Percentiles rank a stretch among this genome's conserved stretches.
Evolutionary conservation across 2,888 invertebrate species (phyloP).

Genomic region (Drosophila leonis): DNA sequence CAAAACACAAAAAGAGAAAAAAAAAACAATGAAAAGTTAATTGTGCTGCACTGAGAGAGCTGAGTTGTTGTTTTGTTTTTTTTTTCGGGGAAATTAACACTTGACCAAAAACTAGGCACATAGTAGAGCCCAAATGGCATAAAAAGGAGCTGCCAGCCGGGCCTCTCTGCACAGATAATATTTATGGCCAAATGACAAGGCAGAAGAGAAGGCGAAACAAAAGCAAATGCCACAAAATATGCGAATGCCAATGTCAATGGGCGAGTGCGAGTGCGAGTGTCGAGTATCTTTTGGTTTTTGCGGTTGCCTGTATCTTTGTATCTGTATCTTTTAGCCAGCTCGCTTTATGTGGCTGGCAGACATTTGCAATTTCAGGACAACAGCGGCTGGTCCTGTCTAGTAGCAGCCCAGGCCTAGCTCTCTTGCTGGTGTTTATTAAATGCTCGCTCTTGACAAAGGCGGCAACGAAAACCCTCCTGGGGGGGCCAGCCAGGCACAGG

Average conservation of each 20-base stretch:
- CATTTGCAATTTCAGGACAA: conserved; percentile 72
- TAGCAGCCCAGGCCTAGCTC: conserved; percentile 2
- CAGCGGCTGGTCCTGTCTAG: not conserved
- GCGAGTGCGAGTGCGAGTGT: conserved; percentile 12
- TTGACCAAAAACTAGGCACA: conserved; percentile 50
- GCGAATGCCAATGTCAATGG: conserved; percentile 39
- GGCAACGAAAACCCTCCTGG: conserved; percentile 39
- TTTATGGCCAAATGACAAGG: conserved; percentile 70
- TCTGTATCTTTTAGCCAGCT: conserved; percentile 66
- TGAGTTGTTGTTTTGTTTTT: conserved; percentile 20
- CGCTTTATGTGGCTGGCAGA: conserved; percentile 52
- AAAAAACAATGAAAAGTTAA: conserved; percentile 52
- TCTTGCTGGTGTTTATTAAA: conserved; percentile 69
- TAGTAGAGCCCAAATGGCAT: conserved; percentile 4
- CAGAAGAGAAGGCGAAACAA: conserved; percentile 30
- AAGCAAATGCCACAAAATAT: conserved; percentile 75
- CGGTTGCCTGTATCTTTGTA: conserved; percentile 66
- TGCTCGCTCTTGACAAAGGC: conserved; percentile 71
- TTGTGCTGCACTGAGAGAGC: conserved; percentile 46
- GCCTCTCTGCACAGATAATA: conserved; percentile 58
- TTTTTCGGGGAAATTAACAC: conserved; percentile 70
- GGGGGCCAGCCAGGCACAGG: conserved; percentile 36
- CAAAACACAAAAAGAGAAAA: not conserved
- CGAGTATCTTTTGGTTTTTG: conserved; percentile 64
- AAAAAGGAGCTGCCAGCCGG: conserved; percentile 34